Percentiles rank a stretch among this genome's conserved stretches.
phyloP scores from a whole-genome alignment of 1,140 invertebrate species.

The Onthophagus taurus region DNA sequence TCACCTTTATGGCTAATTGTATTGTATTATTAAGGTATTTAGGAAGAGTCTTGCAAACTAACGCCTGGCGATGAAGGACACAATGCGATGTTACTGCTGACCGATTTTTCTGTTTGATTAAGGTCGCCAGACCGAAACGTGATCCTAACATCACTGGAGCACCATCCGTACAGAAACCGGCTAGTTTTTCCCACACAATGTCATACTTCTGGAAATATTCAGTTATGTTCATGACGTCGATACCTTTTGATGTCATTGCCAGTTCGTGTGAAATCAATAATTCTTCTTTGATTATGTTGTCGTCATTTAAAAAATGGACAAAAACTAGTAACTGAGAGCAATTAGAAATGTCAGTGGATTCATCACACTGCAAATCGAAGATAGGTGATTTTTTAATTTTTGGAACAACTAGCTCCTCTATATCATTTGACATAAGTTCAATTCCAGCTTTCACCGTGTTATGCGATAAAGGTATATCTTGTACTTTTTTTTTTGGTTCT shows the following conservation, averaged over 20 bases:
- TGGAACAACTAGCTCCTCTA: too few relatives aligned
- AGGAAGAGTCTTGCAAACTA: slow-evolving; percentile 30
- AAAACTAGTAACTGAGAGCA: slow-evolving; percentile 5
- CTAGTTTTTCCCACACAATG: slow-evolving; percentile 25
- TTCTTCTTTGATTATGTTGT: slow-evolving; percentile 4
- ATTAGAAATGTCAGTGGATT: background rate
- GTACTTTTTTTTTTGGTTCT: too few relatives aligned
- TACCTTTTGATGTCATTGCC: slow-evolving; percentile 1
- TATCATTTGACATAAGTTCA: too few relatives aligned
- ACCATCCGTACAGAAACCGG: slow-evolving; percentile 29
- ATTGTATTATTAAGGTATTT: slow-evolving; percentile 20
- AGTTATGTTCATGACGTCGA: slow-evolving; percentile 5
- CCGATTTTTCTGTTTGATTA: slow-evolving; percentile 29
- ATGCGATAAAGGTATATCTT: too few relatives aligned
- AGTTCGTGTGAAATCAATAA: background rate
- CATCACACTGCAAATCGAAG: too few relatives aligned
- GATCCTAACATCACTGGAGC: slow-evolving; percentile 34
- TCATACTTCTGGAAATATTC: slow-evolving; percentile 26
- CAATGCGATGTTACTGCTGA: slow-evolving; percentile 23
- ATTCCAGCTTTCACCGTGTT: too few relatives aligned
- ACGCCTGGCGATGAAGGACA: slow-evolving; percentile 29
- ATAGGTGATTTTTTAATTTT: too few relatives aligned
- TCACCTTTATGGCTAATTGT: slow-evolving; percentile 27
- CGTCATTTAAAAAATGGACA: background rate
- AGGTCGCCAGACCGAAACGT: slow-evolving; percentile 26